Conservation (phyloP, 2,888 invertebrate species). For the Falcaria lacertinaria region DNA sequence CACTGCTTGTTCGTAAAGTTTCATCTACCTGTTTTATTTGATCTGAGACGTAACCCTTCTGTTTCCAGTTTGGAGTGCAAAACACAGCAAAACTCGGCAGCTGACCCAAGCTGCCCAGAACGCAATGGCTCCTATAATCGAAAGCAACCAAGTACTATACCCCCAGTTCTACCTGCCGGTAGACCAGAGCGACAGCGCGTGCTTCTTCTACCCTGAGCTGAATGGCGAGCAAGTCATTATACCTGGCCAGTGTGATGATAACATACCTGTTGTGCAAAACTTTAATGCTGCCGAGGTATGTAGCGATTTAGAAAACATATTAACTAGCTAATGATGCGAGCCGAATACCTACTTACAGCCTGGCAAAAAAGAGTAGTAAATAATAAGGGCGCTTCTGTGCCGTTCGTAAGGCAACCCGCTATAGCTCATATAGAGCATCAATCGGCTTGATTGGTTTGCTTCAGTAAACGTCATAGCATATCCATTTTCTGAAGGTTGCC, state of each 20-base stretch:
- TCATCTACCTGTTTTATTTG: too few species aligned
- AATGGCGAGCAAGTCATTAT: slow-evolving; percentile 43
- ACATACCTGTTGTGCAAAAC: slow-evolving; percentile 41
- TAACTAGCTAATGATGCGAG: too few species aligned
- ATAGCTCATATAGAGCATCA: too few species aligned
- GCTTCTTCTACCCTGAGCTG: slow-evolving; percentile 59
- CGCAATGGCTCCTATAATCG: slow-evolving; percentile 34
- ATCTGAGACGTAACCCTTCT: neutral
- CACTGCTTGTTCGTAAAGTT: too few species aligned
- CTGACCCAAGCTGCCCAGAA: slow-evolving; percentile 31
- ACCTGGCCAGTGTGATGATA: slow-evolving; percentile 56
- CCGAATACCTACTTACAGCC: too few species aligned
- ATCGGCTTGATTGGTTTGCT: too few species aligned
- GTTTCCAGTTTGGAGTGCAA: slow-evolving; percentile 63
- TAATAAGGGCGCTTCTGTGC: too few species aligned
- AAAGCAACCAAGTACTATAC: slow-evolving; percentile 35
- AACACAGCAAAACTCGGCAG: slow-evolving; percentile 47
- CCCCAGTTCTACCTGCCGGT: slow-evolving; percentile 41
- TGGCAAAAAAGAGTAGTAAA: neutral
- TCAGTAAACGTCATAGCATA: too few species aligned
- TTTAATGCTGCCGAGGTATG: slow-evolving; percentile 47
- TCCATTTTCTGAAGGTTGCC: too few species aligned
- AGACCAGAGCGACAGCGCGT: slow-evolving; percentile 42
- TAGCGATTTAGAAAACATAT: slow-evolving; percentile 3
- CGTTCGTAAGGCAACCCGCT: too few species aligned